These are phyloP conservation scores for Menidia menidia DNA, from an alignment of 2,797 vertebrate genomes.

Conservation along the genomic window DNA sequence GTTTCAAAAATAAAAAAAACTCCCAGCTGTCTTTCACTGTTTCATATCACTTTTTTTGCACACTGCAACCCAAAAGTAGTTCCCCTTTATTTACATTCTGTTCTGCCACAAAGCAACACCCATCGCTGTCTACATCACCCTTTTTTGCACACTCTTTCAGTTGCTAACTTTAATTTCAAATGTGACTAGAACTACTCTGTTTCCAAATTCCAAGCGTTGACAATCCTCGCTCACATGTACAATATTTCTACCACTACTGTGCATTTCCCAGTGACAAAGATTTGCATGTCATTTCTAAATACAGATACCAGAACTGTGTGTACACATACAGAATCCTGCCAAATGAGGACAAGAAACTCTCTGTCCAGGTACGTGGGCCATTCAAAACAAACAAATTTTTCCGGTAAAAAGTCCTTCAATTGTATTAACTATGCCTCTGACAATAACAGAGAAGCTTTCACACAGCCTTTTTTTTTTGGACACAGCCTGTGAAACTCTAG, in stretches of 20 bases:
- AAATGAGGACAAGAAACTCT: constrained; percentile 92
- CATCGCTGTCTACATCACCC: constrained; percentile 15
- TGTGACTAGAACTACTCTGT: background rate
- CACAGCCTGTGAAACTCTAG: background rate
- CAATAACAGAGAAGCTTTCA: background rate
- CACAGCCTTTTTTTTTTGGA: background rate
- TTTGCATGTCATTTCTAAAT: constrained; percentile 50
- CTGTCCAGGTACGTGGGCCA: constrained; percentile 90
- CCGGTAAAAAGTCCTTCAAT: background rate
- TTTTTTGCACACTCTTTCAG: constrained; percentile 17
- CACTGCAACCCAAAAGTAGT: constrained; percentile 46
- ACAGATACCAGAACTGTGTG: constrained; percentile 92
- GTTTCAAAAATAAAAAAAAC: background rate
- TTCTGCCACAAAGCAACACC: constrained; percentile 32
- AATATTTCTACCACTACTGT: background rate
- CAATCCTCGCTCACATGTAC: background rate
- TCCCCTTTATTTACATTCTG: constrained; percentile 71
- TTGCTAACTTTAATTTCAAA: constrained; percentile 17
- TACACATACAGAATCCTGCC: constrained; percentile 98
- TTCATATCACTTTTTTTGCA: constrained; percentile 9
- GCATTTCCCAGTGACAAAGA: constrained; percentile 25
- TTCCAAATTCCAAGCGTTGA: background rate
- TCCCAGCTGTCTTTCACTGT: background rate
- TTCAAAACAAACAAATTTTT: constrained; percentile 7
- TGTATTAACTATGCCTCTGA: background rate